Evolutionary conservation across 2,888 invertebrate species (phyloP).

Genomic region (Ptychoptera contaminata): DNA sequence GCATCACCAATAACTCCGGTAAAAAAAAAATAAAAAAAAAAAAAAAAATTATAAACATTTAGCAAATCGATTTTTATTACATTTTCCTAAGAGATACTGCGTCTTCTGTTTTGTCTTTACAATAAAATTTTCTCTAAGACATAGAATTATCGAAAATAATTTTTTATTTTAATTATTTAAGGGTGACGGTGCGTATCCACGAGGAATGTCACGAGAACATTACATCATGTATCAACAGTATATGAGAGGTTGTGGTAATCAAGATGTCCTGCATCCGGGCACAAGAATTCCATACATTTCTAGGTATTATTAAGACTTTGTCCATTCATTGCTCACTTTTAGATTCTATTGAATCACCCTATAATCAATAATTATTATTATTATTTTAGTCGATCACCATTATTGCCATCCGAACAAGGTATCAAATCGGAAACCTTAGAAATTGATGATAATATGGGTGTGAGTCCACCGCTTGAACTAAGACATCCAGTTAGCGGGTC

Average conservation of each 20-base stretch:
- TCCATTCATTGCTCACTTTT: neutral
- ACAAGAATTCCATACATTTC: slow-evolving; percentile 17
- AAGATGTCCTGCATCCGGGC: slow-evolving; percentile 24
- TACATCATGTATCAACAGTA: slow-evolving; percentile 31
- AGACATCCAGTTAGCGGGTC: slow-evolving; percentile 40
- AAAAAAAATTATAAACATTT: no score
- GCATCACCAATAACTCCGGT: slow-evolving; percentile 56
- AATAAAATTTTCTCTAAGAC: neutral
- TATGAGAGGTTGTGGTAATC: slow-evolving; percentile 31
- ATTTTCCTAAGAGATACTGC: neutral
- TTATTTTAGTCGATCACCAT: slow-evolving; percentile 16
- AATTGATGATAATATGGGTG: slow-evolving; percentile 38
- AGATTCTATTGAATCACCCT: slow-evolving; percentile 2
- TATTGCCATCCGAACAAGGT: slow-evolving; percentile 14
- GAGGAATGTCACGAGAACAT: slow-evolving; percentile 20
- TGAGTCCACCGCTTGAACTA: slow-evolving; percentile 58
- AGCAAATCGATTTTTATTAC: neutral
- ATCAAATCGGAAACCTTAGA: slow-evolving; percentile 18
- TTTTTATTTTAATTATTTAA: slow-evolving; percentile 17
- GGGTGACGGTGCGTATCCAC: slow-evolving; percentile 34
- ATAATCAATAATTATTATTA: neutral
- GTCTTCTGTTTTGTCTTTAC: neutral
- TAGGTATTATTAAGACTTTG: slow-evolving; percentile 11
- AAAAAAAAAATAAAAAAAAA: slow-evolving; percentile 24
- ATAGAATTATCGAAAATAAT: slow-evolving; percentile 2